phyloP scores from a whole-genome alignment of 2,113 vertebrate species.

The Perccottus glenii region DNA sequence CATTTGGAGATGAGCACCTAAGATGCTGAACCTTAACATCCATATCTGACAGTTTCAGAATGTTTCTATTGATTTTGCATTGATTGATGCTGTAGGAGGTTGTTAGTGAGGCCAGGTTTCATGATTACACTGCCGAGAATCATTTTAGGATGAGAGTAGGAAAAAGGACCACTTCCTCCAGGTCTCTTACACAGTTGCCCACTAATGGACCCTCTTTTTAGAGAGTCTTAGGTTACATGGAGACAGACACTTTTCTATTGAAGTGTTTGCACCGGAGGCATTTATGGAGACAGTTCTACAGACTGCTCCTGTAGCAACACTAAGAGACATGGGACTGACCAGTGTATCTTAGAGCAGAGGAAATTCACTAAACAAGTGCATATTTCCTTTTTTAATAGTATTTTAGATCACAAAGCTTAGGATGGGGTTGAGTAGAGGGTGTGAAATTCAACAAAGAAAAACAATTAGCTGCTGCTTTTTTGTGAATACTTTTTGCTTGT shows the following conservation, averaged over 20 bases:
- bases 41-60: constrained; percentile 38
- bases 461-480: no score
- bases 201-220: constrained; percentile 40
- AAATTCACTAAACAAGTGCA: neutral
- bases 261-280: neutral
- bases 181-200: constrained; percentile 34
- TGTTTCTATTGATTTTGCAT: constrained; percentile 62
- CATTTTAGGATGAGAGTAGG: constrained; percentile 35
- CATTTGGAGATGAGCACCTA: constrained; percentile 52
- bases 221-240: constrained; percentile 41
- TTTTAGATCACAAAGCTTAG: no score
- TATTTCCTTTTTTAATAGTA: neutral
- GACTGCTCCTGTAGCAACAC: constrained; percentile 9
- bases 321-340: constrained; percentile 32
- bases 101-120: constrained; percentile 38
- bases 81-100: constrained; percentile 56
- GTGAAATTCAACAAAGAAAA: no score
- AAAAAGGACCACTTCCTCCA: constrained; percentile 39
- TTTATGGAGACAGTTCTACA: constrained; percentile 3
- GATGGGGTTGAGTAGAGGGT: no score
- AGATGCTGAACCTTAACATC: no score
- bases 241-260: neutral
- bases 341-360: neutral
- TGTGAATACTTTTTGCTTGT: no score
- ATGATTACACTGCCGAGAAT: constrained; percentile 39